Evolutionary conservation across 1,140 invertebrate species (phyloP), one percentile per base, ranked within the genome.

Genomic region (Latrodectus geometricus): DNA sequence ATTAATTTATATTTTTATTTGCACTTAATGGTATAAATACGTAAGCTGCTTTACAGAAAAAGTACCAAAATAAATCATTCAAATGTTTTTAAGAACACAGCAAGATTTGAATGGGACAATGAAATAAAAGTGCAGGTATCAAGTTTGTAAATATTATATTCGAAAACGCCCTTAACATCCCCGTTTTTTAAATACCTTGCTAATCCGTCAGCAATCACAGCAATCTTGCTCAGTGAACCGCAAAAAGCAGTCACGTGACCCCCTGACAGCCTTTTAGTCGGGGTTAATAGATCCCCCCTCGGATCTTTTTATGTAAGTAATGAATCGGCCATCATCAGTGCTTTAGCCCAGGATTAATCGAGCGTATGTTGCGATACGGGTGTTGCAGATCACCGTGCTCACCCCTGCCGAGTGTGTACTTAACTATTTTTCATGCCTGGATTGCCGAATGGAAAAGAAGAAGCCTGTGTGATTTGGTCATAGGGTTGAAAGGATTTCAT

Each of bases 261-360:
- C 21, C 20, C 21, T 54, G 68, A 70, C 68, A 70, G 78, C 54
- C 80, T 82, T 82, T 82, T 54, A 49, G 14, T 8, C 4, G 12
- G 70, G 80, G 80, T 82, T 82, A 82, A 82, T 82, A 82, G 70
- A 74, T 11, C 70, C 68, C 48, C n/a, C 17, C 66, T 80, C 48
- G 17, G n/a, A 17, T 48, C 23, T 56, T 21, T 79, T 79, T 79
- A 15, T 70, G 12, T 17, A 66, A 80, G 21, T 80, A 80, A 80
- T 80, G 78, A 80, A 61, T 9, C 68, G 66, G 48, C 49, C 66
- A 72, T 80, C 78, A 70, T 66, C 12, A 48, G 11, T 78, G 35
- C 35, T 48, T 66, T 66, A 49, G 76, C 11, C 9, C 8, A 49
- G 8, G 70, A 35, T 65, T 82, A 82, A 82, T 82, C 80, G 80